Percentiles rank a stretch among this genome's conserved stretches.
These are phyloP conservation scores for Synaphobranchus kaupii DNA, from an alignment of 2,797 vertebrate species.

Conservation along the genomic window DNA sequence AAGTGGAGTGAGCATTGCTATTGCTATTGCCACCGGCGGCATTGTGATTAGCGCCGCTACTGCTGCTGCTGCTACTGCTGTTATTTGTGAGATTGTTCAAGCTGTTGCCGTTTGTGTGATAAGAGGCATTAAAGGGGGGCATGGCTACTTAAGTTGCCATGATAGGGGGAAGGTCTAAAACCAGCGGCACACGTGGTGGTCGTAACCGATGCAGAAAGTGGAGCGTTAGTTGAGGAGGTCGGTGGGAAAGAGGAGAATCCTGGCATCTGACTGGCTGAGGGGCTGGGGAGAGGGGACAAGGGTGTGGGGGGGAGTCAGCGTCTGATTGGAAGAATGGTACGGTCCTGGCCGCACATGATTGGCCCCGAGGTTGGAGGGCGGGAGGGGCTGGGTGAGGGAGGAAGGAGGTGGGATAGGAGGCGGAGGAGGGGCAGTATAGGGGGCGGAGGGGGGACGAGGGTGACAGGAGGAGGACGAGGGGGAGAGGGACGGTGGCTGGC, in stretches of 20 bases:
- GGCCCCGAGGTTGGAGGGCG: conserved; percentile 59
- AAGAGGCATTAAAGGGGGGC: conserved; percentile 69
- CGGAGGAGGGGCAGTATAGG: conserved; percentile 69
- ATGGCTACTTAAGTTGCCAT: conserved; percentile 74
- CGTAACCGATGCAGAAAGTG: conserved; percentile 65
- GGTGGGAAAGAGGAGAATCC: conserved; percentile 72
- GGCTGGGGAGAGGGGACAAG: conserved; percentile 75
- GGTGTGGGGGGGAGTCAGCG: conserved; percentile 68
- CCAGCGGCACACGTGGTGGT: conserved; percentile 73
- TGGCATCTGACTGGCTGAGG: conserved; percentile 74
- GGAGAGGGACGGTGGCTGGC: conserved; percentile 73
- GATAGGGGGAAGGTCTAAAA: conserved; percentile 73
- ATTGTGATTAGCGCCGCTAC: conserved; percentile 57
- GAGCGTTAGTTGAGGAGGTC: conserved; percentile 62
- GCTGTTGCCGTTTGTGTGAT: conserved; percentile 71
- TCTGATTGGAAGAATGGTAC: conserved; percentile 74
- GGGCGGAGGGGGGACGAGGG: conserved; percentile 64
- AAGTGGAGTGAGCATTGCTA: conserved; percentile 63
- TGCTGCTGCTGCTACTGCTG: conserved; percentile 71
- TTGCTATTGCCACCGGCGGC: conserved; percentile 57
- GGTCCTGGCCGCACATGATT: conserved; percentile 64
- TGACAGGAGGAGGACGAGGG: conserved; percentile 71
- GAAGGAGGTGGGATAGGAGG: conserved; percentile 59
- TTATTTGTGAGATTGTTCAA: conserved; percentile 54
- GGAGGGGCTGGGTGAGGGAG: conserved; percentile 63